Conservation (phyloP, 2,113 vertebrate genomes). For the Oncorhynchus masou region DNA sequence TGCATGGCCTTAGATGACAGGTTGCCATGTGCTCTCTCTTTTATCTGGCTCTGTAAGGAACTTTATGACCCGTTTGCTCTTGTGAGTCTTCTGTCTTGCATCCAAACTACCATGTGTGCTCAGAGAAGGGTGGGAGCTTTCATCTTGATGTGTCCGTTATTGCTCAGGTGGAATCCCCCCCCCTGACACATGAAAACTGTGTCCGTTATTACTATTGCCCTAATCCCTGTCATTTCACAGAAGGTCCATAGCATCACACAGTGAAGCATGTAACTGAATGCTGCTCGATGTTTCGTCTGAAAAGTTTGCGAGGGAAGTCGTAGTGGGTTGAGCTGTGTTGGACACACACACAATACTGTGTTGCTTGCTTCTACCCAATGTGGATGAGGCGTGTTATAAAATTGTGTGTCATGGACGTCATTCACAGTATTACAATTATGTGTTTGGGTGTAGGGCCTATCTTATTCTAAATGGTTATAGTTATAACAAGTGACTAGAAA, state of each 20-base stretch:
- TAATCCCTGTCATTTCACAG: conserved; percentile 14
- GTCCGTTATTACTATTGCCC: background rate
- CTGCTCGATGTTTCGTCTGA: background rate
- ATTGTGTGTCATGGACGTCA: no score
- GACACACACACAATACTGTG: no score
- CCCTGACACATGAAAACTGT: background rate
- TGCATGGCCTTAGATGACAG: background rate
- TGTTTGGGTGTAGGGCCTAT: no score
- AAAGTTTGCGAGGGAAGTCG: no score
- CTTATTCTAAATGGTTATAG: no score
- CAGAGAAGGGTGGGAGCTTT: background rate
- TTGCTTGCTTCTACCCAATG: no score
- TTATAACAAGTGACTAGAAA: no score
- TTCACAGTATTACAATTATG: no score
- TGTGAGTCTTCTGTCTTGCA: conserved; percentile 1
- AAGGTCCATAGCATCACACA: background rate
- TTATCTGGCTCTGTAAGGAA: background rate
- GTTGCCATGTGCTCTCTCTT: background rate
- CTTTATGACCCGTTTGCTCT: background rate
- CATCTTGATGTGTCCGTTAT: background rate
- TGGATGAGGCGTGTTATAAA: no score
- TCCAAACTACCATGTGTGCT: conserved; percentile 9
- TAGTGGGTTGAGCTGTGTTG: no score
- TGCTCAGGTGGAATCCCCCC: background rate
- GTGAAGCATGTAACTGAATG: background rate